A percentile compares a stretch with the other conserved stretches of the same genome.
phyloP scores from a whole-genome alignment of 2,113 vertebrate genomes.

The Cryptomyrus ogoouensis region DNA sequence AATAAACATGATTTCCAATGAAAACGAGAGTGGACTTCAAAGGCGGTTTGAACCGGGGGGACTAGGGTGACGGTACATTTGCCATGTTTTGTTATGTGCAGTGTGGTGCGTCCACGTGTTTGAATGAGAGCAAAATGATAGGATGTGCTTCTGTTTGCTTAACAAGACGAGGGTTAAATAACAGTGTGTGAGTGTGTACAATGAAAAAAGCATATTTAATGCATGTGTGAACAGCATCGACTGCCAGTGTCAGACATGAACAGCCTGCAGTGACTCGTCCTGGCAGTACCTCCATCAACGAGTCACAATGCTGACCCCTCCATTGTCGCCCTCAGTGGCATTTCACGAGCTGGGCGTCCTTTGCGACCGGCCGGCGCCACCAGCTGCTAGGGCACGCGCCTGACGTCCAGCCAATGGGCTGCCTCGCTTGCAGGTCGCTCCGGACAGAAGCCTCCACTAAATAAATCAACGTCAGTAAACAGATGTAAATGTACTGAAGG shows the following conservation, averaged over 20 bases:
- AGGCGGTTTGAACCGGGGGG: not conserved
- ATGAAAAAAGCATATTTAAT: not conserved
- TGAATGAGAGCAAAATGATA: not conserved
- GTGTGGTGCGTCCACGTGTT: not conserved
- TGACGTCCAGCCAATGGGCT: not conserved
- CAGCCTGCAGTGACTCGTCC: not conserved
- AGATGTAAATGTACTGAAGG: not conserved
- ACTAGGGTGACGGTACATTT: not conserved
- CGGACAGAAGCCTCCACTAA: not conserved
- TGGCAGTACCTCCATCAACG: not conserved
- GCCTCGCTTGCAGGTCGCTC: not conserved
- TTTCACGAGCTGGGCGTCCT: not conserved
- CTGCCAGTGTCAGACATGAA: not conserved
- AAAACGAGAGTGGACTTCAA: not conserved
- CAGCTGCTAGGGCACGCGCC: not conserved
- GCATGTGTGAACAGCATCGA: not conserved
- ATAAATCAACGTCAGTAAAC: not conserved
- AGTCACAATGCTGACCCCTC: not conserved
- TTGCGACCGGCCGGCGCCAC: not conserved
- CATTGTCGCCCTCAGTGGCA: not conserved
- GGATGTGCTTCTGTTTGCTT: not conserved
- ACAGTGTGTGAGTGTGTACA: not conserved
- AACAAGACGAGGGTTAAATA: not conserved
- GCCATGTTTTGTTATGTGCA: not conserved
- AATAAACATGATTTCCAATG: conserved; percentile 27